Conservation (phyloP, 2,113 vertebrate species). For the Mustela lutreola region DNA sequence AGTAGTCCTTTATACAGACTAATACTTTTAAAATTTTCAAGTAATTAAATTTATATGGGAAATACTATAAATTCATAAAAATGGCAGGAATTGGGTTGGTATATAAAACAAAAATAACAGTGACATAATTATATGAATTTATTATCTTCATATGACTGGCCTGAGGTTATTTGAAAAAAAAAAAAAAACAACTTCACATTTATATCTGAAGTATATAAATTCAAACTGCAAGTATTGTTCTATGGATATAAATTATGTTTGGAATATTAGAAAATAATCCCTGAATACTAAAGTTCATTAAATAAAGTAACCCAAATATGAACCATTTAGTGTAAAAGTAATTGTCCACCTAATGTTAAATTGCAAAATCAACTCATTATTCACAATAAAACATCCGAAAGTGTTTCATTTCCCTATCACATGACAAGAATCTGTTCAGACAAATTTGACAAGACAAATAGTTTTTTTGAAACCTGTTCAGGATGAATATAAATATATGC, state of each 20-base stretch:
- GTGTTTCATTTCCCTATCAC: neutral
- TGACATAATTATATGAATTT: neutral
- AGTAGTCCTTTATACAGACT: neutral
- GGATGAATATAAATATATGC: neutral
- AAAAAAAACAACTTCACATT: neutral
- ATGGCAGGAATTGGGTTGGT: neutral
- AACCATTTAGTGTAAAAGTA: constrained; percentile 9
- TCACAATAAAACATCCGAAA: neutral
- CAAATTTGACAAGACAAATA: neutral
- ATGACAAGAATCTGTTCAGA: constrained; percentile 13
- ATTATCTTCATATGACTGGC: neutral
- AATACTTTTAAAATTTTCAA: constrained; percentile 14
- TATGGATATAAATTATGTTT: constrained; percentile 20
- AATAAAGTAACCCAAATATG: constrained; percentile 38
- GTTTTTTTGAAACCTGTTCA: neutral
- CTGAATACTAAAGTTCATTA: constrained; percentile 25
- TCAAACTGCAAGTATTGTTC: neutral
- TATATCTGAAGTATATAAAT: constrained; percentile 53
- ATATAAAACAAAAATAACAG: constrained; percentile 7
- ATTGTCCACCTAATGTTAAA: neutral
- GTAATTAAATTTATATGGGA: constrained; percentile 29
- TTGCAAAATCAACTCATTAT: constrained; percentile 26
- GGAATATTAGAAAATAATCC: neutral
- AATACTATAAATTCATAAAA: constrained; percentile 29
- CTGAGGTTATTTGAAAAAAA: neutral